phyloP scores from a whole-genome alignment of 2,888 invertebrate species.

The Catocala sponsa region DNA sequence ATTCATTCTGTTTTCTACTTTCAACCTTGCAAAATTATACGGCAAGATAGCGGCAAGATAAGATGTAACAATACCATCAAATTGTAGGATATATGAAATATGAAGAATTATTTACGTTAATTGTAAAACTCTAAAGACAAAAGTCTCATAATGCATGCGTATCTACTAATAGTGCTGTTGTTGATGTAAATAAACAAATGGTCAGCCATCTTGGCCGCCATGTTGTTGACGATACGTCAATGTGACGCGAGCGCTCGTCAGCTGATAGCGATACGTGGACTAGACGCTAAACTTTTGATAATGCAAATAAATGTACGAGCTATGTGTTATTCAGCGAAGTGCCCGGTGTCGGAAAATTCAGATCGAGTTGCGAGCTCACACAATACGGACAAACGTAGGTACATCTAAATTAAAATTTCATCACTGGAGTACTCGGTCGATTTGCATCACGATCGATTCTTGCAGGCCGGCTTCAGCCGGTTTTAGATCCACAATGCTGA shows the following conservation, averaged over 20 bases:
- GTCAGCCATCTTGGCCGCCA: constrained; percentile 77
- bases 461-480: constrained; percentile 48
- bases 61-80: constrained; percentile 9
- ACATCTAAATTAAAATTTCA: constrained; percentile 31
- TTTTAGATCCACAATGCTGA: constrained; percentile 62
- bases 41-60: background rate
- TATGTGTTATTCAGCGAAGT: constrained; percentile 22
- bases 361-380: too few species aligned
- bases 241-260: constrained; percentile 72
- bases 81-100: constrained; percentile 9
- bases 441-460: constrained; percentile 49
- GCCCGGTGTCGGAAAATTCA: background rate
- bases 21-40: constrained; percentile 6
- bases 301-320: constrained; percentile 31
- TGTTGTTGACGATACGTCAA: constrained; percentile 72
- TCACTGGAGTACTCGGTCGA: constrained; percentile 26
- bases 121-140: constrained; percentile 25
- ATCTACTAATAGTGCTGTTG: constrained; percentile 42
- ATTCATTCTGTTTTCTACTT: background rate
- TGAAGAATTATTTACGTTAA: constrained; percentile 1
- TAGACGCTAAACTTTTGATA: constrained; percentile 32
- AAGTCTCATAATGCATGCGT: too few species aligned
- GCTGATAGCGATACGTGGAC: constrained; percentile 68
- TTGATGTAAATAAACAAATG: constrained; percentile 79
- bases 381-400: constrained; percentile 22